phyloP scores from a whole-genome alignment of 2,113 vertebrate genomes.

The Menura novaehollandiae region DNA sequence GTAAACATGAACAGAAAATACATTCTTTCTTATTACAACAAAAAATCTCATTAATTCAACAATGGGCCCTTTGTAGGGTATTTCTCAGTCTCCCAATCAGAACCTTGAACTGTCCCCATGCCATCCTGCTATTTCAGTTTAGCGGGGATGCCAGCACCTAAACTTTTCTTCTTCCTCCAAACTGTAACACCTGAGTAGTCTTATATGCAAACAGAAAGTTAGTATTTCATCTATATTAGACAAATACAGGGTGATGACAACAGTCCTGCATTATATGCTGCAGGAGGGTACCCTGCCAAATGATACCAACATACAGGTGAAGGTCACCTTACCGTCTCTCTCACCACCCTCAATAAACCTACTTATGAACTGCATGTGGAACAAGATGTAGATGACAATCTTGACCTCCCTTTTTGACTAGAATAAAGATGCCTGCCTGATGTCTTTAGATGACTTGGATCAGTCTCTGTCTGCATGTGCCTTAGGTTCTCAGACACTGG shows the following conservation, averaged over 20 bases:
- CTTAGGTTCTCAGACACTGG: rapidly evolving
- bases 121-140: not conserved
- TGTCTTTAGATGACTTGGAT: not conserved
- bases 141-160: not conserved
- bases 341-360: not conserved
- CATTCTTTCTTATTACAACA: not conserved
- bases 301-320: not conserved
- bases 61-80: not conserved
- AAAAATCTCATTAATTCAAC: not conserved
- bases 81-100: not conserved
- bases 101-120: not conserved
- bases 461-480: not conserved
- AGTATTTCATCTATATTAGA: not conserved
- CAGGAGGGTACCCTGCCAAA: not conserved
- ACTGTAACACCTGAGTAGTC: not conserved
- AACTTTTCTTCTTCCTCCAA: not conserved
- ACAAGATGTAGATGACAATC: not conserved
- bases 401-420: not conserved
- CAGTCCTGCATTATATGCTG: not conserved
- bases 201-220: not conserved
- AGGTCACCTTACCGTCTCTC: not conserved
- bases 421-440: not conserved
- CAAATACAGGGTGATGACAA: not conserved
- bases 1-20: not conserved
- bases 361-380: not conserved